Conservation (phyloP, 30 jellyfish, hydroid and myxozoan genomes). For the Rhopilema esculentum region DNA sequence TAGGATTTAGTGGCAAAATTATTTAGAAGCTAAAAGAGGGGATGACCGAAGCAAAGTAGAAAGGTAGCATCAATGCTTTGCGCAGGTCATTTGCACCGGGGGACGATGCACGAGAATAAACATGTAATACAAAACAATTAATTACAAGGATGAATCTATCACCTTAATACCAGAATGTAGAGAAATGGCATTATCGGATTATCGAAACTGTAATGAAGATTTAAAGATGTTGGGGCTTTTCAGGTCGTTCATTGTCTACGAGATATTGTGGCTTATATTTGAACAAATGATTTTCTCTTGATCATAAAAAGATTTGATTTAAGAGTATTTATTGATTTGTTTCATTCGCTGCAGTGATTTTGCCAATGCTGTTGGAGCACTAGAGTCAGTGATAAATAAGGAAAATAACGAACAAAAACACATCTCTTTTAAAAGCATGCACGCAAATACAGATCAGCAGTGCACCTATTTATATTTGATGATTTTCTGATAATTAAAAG, state of each 20-base stretch:
- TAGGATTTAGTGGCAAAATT: too few species aligned
- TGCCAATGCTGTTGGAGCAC: not conserved
- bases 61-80: not conserved
- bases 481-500: too few species aligned
- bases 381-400: not conserved
- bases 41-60: not conserved
- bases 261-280: constrained; percentile 28
- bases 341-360: not conserved
- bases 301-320: constrained; percentile 19
- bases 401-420: not conserved
- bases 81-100: not conserved
- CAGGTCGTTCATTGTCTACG: constrained; percentile 60
- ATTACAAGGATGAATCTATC: constrained; percentile 35
- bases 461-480: too few species aligned
- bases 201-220: constrained; percentile 39
- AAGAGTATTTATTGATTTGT: constrained; percentile 18
- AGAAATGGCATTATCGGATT: constrained; percentile 49
- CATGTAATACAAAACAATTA: constrained; percentile 37
- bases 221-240: constrained; percentile 7
- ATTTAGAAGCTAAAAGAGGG: not conserved
- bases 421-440: not conserved
- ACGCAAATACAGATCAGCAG: not conserved
- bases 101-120: not conserved
- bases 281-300: constrained; percentile 21
- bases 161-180: constrained; percentile 48